Evolutionary conservation across 2,113 vertebrate species (phyloP), one percentile per base, ranked within the genome.

Genomic region (Equus quagga): DNA sequence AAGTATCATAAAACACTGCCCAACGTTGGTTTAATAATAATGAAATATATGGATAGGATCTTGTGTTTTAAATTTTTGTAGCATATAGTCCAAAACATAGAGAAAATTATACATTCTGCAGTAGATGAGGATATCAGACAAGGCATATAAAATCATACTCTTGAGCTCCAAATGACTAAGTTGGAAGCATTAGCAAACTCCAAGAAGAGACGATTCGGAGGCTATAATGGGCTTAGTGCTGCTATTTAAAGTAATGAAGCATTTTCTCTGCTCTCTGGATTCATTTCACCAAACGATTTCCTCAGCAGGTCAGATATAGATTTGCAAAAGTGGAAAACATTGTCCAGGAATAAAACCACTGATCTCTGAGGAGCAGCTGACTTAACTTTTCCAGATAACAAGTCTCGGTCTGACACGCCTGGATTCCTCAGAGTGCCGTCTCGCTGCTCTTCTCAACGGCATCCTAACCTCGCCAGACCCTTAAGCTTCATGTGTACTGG

Each of bases 231-330:
- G 82, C 51, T 91, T 78, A 93, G 58, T 83, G 83, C 75, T 95
- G 80, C 91, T 98, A 96, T 96, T 96, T 96, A 91, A 96, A 96
- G 82, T 92, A 97, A 97, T 93, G 93, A 97, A 97, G 86, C 94
- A 97, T 86, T 97, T 95, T 97, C 86, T 98, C 93, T 82, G 67
- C 82, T 93, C 95, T 96, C 70, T 97, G 89, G 82, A 95, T 90
- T 91, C 96, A 90, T 69, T 89, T 96, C 49, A 87, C 54, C 69
- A 93, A 96, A 96, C 0, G 21, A 92, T 87, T 95, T 97, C 96
- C 91, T 98, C 89, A 97, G 82, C 89, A 88, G 96, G 96, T 97
- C 94, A 98, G 93, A 98, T 94, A 97, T 62, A 97, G 94, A 97
- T 96, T 96, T 97, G 95, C 58, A 94, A 87, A 95, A 97, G 94